A percentile compares a stretch with the other conserved stretches of the same genome.
phyloP scores from a whole-genome alignment of 2,888 invertebrate species.

The Corbicula japonica region DNA sequence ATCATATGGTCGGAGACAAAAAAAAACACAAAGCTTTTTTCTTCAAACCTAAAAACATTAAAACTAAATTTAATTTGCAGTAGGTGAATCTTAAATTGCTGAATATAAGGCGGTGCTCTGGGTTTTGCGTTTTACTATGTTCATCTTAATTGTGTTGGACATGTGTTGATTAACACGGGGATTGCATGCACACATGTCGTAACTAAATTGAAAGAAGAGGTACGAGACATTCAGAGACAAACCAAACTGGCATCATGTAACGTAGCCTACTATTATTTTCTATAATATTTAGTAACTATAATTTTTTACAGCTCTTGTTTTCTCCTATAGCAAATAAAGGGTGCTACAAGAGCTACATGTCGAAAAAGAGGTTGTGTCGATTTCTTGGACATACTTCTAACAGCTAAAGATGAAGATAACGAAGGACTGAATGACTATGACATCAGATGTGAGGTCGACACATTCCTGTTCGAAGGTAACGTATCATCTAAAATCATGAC shows the following conservation, averaged over 20 bases:
- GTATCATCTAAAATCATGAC: not conserved
- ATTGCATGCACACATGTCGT: not conserved
- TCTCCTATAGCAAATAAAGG: slow-evolving; percentile 7
- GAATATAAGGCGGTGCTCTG: too few species aligned
- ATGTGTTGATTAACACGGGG: too few species aligned
- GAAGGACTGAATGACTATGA: slow-evolving; percentile 28
- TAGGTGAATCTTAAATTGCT: too few species aligned
- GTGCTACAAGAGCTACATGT: not conserved
- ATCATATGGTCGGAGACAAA: too few species aligned
- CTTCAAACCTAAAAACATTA: too few species aligned
- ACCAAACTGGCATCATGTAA: not conserved
- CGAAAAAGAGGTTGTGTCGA: slow-evolving; percentile 19
- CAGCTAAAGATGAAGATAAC: slow-evolving; percentile 25
- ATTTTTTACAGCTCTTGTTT: too few species aligned
- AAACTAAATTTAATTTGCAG: too few species aligned
- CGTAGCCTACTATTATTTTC: not conserved
- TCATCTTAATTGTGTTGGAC: too few species aligned
- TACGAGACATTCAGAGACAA: not conserved
- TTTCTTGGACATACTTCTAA: slow-evolving; percentile 36
- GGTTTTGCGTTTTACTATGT: too few species aligned
- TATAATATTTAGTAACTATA: too few species aligned
- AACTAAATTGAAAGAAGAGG: not conserved
- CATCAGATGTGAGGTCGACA: slow-evolving; percentile 36
- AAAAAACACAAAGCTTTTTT: too few species aligned
- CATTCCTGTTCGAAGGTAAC: slow-evolving; percentile 43